Conservation (phyloP, 2,888 invertebrate species). For the Eupsilia transversa region DNA sequence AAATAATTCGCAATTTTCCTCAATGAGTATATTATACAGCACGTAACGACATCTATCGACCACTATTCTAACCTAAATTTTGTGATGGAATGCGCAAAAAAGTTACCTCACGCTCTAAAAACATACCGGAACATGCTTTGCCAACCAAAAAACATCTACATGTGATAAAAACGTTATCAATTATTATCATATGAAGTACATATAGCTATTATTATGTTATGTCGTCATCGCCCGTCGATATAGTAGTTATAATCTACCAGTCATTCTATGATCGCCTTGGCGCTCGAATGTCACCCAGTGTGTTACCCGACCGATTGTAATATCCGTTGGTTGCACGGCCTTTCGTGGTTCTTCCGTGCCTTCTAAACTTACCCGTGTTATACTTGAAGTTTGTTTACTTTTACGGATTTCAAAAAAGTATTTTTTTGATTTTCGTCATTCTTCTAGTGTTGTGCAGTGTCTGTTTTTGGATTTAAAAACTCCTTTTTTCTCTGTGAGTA, state of each 20-base stretch:
- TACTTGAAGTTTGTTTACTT: conserved; percentile 52
- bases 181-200: conserved; percentile 37
- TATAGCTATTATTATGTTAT: conserved; percentile 46
- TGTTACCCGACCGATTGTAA: conserved; percentile 52
- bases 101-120: background rate
- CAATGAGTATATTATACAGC: background rate
- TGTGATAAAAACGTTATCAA: conserved; percentile 56
- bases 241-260: conserved; percentile 34
- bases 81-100: conserved; percentile 13
- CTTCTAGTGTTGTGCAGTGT: conserved; percentile 46
- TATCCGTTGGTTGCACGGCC: conserved; percentile 36
- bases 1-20: conserved; percentile 37
- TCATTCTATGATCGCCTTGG: conserved; percentile 43
- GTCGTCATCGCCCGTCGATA: conserved; percentile 41
- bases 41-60: conserved; percentile 38
- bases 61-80: background rate
- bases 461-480: conserved; percentile 43
- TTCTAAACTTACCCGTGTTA: conserved; percentile 40
- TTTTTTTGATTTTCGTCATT: conserved; percentile 16
- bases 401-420: conserved; percentile 28
- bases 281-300: conserved; percentile 46
- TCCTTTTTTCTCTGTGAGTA: conserved; percentile 38
- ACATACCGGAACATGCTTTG: conserved; percentile 26
- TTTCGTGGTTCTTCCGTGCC: conserved; percentile 13
- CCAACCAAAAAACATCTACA: conserved; percentile 43